Evolutionary conservation across 2,113 vertebrate species (phyloP), one percentile per base, ranked within the genome.

Genomic region (Daphoenositta chrysoptera): DNA sequence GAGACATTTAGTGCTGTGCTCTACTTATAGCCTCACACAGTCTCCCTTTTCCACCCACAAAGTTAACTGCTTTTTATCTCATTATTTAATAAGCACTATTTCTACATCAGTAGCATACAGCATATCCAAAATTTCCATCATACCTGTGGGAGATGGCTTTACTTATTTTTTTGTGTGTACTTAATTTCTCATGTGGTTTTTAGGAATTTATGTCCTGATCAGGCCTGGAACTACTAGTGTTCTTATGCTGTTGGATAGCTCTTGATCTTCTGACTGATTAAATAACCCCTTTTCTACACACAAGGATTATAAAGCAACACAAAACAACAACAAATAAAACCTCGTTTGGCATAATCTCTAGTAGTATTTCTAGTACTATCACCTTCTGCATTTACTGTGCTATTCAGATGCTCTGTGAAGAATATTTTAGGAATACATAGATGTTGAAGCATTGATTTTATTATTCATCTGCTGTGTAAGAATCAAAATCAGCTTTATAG

Each of bases 321-420:
- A 75, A 89, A 96, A 82, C 64, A 84, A 80, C 87, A 96, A 96
- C 95, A 96, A 96, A 96, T 93, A 90, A 89, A 94, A 78, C 86
- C 88, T 87, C 0, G 0, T 48, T 90, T 73, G 33, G 22, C 31
- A 3, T 84, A 93, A 90, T 95, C 83, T 93, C 84, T 83, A 45
- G 56, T n/a, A 86, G n/a, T 64, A 37, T 94, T 91, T 84, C 80
- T 92, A 83, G 68, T 75, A 71, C 64, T 94, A 48, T 90, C 94
- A 97, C 90, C 90, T 96, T 95, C 64, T 89, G 64, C 48, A 83
- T 94, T 95, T 90, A 84, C 42, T 84, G 30, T 22, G 28, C 57
- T 90, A 78, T 89, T 96, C 80, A 92, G 72, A 94, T 91, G 72
- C 17, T 68, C 60, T 90, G 23, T 81, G 86, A 94, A 87, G 92